Evolutionary conservation across 2,797 vertebrate genomes (phyloP).

Genomic region (Danio albolineatus): DNA sequence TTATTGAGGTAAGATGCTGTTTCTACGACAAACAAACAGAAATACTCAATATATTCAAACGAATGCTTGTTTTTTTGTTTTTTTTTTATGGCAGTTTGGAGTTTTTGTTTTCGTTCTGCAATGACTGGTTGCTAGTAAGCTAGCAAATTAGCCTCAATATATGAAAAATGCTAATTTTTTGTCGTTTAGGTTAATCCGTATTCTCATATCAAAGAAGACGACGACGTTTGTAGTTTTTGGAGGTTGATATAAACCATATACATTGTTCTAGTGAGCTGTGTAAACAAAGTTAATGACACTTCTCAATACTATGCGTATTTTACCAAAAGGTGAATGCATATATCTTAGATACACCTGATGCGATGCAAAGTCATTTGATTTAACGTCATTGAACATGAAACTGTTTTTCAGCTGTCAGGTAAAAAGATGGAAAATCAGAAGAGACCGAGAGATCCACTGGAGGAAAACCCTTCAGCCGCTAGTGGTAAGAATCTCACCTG

Average conservation of each 20-base stretch:
- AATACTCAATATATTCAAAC: background rate
- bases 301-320: background rate
- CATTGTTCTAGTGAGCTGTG: background rate
- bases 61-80: background rate
- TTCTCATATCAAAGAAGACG: background rate
- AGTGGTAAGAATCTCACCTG: slow-evolving; percentile 50
- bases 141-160: background rate
- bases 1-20: slow-evolving; percentile 41
- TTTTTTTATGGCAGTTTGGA: background rate
- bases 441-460: slow-evolving; percentile 73
- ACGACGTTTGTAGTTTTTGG: background rate
- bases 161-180: background rate
- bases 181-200: background rate
- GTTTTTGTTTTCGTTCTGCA: background rate
- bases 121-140: background rate
- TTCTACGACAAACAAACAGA: background rate
- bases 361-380: background rate
- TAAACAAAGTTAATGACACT: slow-evolving; percentile 2
- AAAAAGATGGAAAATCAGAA: slow-evolving; percentile 63
- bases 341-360: background rate
- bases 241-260: background rate
- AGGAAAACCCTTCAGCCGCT: slow-evolving; percentile 67
- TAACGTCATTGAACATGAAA: background rate
- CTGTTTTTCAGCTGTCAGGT: slow-evolving; percentile 23
- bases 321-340: background rate